phyloP scores from a whole-genome alignment of 1,140 invertebrate genomes.

The Dufourea novaeangliae region DNA sequence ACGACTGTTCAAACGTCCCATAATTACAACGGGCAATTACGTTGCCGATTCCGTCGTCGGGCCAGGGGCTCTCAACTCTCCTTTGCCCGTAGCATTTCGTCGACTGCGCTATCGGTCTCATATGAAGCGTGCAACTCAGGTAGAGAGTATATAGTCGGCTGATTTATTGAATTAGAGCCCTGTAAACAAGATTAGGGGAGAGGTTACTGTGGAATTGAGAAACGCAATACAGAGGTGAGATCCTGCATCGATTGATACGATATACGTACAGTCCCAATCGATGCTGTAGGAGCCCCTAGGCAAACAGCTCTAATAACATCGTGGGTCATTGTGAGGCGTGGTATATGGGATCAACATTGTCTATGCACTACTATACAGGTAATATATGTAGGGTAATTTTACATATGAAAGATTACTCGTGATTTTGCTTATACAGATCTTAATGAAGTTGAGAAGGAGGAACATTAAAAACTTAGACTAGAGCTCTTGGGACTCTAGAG shows the following conservation, averaged over 20 bases:
- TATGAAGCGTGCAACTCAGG: neutral
- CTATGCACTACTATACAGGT: no score
- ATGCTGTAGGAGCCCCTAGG: neutral
- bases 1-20: slow-evolving; percentile 33
- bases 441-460: neutral
- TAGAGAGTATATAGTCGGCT: neutral
- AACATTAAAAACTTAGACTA: no score
- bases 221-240: neutral
- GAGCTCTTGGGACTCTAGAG: neutral
- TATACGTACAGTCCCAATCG: neutral
- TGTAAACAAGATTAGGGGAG: neutral
- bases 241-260: neutral
- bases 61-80: slow-evolving; percentile 14
- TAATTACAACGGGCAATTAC: slow-evolving; percentile 56
- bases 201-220: neutral
- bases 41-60: neutral
- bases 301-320: neutral
- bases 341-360: no score
- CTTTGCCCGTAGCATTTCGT: neutral
- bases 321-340: neutral
- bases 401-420: neutral
- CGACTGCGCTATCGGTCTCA: neutral
- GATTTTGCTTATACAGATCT: neutral
- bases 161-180: neutral
- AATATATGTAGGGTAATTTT: neutral